A percentile compares a stretch with the other conserved stretches of the same genome.
Conservation (phyloP, 2,888 invertebrate genomes). For the Adineta ricciae region DNA sequence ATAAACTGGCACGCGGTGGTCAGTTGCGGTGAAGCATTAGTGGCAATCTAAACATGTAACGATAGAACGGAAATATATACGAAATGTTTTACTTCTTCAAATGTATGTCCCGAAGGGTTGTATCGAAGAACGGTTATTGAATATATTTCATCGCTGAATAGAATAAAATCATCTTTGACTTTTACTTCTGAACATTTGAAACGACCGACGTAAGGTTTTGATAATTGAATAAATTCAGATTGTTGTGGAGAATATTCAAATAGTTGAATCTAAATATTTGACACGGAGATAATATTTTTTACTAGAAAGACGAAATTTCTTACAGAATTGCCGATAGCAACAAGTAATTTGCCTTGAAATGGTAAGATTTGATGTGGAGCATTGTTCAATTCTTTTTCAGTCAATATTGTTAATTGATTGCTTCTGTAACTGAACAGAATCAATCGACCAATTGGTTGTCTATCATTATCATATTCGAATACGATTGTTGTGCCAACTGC, state of each 20-base stretch:
- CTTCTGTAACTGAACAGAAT: slow-evolving; percentile 75
- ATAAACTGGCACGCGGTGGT: slow-evolving; percentile 92
- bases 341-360: slow-evolving; percentile 88
- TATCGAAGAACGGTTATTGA: slow-evolving; percentile 87
- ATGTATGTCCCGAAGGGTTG: slow-evolving; percentile 54
- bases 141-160: slow-evolving; percentile 91
- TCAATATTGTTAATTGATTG: slow-evolving; percentile 62
- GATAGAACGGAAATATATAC: neutral
- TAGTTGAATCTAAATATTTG: no score
- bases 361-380: slow-evolving; percentile 81
- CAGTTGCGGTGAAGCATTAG: slow-evolving; percentile 80
- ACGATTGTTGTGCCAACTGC: slow-evolving; percentile 80
- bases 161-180: slow-evolving; percentile 90
- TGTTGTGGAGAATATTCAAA: no score
- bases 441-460: slow-evolving; percentile 81
- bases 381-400: slow-evolving; percentile 92
- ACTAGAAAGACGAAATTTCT: slow-evolving; percentile 40
- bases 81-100: slow-evolving; percentile 26
- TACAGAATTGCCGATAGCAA: slow-evolving; percentile 88
- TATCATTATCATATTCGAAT: slow-evolving; percentile 73
- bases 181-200: slow-evolving; percentile 85
- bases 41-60: neutral
- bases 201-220: slow-evolving; percentile 93
- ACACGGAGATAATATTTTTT: neutral
- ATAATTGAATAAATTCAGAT: slow-evolving; percentile 45